Percentiles rank a stretch among this genome's conserved stretches.
Conservation (phyloP, 1,140 invertebrate species). For the Drosophila nikananu region DNA sequence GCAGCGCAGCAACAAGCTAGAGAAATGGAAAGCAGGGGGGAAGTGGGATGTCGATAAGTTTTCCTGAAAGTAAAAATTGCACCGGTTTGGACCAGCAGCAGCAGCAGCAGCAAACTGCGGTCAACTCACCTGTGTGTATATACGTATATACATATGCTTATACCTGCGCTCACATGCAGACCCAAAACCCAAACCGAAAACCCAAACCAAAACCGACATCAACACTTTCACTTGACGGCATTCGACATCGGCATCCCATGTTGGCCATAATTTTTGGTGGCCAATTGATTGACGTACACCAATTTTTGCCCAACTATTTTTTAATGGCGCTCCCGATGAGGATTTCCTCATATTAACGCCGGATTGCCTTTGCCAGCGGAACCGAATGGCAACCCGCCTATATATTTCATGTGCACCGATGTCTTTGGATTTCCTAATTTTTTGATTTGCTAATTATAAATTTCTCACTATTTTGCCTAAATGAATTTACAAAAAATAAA, state of each 20-base stretch:
- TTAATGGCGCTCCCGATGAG: conserved; percentile 23
- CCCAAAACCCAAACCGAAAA: conserved; percentile 3
- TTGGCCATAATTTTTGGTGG: conserved; percentile 39
- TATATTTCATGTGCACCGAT: background rate
- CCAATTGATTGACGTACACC: conserved; percentile 42
- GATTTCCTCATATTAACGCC: conserved; percentile 38
- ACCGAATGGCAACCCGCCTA: conserved; percentile 19
- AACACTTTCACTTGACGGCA: conserved; percentile 40
- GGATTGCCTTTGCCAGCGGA: conserved; percentile 23
- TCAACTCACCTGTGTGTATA: conserved; percentile 14
- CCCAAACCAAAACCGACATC: background rate
- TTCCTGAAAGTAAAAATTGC: conserved; percentile 44
- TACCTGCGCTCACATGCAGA: conserved; percentile 11
- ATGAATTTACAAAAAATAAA: background rate
- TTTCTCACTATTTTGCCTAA: background rate
- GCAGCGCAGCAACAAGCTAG: background rate
- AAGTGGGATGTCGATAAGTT: conserved; percentile 33
- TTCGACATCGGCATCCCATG: conserved; percentile 14
- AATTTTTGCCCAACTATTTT: conserved; percentile 46
- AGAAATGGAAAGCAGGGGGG: background rate
- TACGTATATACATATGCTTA: background rate
- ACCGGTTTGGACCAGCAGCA: conserved; percentile 32
- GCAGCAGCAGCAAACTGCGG: conserved; percentile 1
- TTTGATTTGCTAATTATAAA: background rate
- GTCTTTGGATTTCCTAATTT: background rate